Evolutionary conservation across 1,140 invertebrate genomes (phyloP).

Genomic region (Luehdorfia chinensis): DNA sequence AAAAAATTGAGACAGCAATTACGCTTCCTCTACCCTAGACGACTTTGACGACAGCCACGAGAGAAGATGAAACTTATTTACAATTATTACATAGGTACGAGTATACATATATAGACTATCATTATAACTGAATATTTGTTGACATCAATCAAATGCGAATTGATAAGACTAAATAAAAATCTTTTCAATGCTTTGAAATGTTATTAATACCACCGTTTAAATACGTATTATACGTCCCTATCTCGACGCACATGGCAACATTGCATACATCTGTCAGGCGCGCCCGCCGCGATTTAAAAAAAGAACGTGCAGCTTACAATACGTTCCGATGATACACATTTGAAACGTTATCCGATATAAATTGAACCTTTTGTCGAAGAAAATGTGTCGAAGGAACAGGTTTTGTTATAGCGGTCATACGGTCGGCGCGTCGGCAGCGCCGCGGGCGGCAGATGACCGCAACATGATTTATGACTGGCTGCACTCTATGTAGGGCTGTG

Average conservation of each 20-base stretch:
- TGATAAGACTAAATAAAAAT: not conserved
- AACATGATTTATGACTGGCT: slow-evolving; percentile 48
- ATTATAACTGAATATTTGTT: too few relatives aligned
- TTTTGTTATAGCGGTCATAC: slow-evolving; percentile 28
- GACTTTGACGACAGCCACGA: too few relatives aligned
- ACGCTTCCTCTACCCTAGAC: too few relatives aligned
- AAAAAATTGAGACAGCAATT: too few relatives aligned
- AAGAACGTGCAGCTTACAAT: slow-evolving; percentile 44
- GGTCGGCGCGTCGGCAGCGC: slow-evolving; percentile 43
- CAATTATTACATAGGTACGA: too few relatives aligned
- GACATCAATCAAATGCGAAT: slow-evolving; percentile 2
- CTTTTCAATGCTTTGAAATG: slow-evolving; percentile 16
- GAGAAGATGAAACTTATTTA: too few relatives aligned
- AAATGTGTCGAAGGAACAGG: not conserved
- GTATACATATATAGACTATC: too few relatives aligned
- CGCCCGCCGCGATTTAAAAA: slow-evolving; percentile 58
- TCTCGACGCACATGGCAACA: slow-evolving; percentile 60
- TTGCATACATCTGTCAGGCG: slow-evolving; percentile 65
- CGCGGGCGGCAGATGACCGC: slow-evolving; percentile 65
- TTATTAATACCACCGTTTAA: slow-evolving; percentile 32
- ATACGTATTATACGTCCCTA: slow-evolving; percentile 35
- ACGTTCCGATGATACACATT: slow-evolving; percentile 62
- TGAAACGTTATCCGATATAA: slow-evolving; percentile 22
- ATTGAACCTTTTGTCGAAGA: not conserved
- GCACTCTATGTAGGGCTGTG: slow-evolving; percentile 25